phyloP scores from a whole-genome alignment of 2,797 vertebrate genomes.

The Philypnodon macrostomus region DNA sequence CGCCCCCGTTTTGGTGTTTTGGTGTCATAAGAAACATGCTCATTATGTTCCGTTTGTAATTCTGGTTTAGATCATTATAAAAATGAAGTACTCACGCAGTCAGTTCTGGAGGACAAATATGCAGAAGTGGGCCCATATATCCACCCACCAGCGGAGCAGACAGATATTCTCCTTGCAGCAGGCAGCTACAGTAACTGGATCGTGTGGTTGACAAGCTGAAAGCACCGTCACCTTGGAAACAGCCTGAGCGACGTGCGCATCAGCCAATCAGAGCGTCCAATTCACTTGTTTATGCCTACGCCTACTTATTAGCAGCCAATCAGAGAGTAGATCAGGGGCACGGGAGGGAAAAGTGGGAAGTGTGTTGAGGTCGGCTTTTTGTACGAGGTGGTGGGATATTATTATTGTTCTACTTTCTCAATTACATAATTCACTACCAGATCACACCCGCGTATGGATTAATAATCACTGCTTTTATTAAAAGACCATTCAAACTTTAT shows the following conservation, averaged over 20 bases:
- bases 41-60: neutral
- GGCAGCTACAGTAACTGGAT: constrained; percentile 70
- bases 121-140: constrained; percentile 56
- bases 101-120: constrained; percentile 33
- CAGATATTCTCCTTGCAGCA: constrained; percentile 73
- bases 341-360: constrained; percentile 7
- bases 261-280: constrained; percentile 51
- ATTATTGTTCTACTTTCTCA: constrained; percentile 69
- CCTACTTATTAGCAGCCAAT: constrained; percentile 58
- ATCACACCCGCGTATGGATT: too few relatives aligned
- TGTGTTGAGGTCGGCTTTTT: constrained; percentile 54
- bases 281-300: constrained; percentile 6
- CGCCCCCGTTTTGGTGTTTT: too few relatives aligned
- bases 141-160: constrained; percentile 60
- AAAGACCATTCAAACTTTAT: too few relatives aligned
- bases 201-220: constrained; percentile 70
- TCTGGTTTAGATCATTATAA: too few relatives aligned
- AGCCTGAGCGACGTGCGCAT: constrained; percentile 54
- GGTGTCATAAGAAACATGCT: too few relatives aligned
- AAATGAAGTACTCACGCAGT: constrained; percentile 68
- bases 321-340: constrained; percentile 8
- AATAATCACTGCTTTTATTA: too few relatives aligned
- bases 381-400: constrained; percentile 60
- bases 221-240: constrained; percentile 71
- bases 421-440: constrained; percentile 68